A percentile compares a stretch with the other conserved stretches of the same genome.
phyloP scores from a whole-genome alignment of 2,888 invertebrate species.

The Cecidostiba fungosa region DNA sequence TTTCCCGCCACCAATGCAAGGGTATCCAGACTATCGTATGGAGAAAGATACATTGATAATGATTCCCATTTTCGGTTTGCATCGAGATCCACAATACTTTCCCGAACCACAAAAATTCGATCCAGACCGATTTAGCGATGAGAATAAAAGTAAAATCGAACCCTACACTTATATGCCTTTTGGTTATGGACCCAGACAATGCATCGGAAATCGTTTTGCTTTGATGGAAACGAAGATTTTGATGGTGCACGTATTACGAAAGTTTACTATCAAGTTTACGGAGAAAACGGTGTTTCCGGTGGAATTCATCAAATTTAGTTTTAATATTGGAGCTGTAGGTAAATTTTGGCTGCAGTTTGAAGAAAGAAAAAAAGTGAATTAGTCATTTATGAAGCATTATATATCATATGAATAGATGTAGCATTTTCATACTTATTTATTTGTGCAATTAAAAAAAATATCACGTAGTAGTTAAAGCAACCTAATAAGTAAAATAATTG shows the following conservation, averaged over 20 bases:
- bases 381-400: background rate
- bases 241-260: slow-evolving; percentile 65
- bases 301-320: slow-evolving; percentile 51
- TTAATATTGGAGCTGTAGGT: slow-evolving; percentile 45
- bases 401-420: no score
- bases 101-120: slow-evolving; percentile 77
- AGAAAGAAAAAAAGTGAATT: slow-evolving; percentile 47
- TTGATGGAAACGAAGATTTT: slow-evolving; percentile 67
- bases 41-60: slow-evolving; percentile 71
- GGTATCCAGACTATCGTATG: slow-evolving; percentile 69
- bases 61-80: slow-evolving; percentile 74
- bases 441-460: no score
- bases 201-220: slow-evolving; percentile 73
- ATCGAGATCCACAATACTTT: slow-evolving; percentile 74
- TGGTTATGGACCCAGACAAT: slow-evolving; percentile 76
- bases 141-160: slow-evolving; percentile 71
- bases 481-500: no score
- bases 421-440: no score
- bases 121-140: slow-evolving; percentile 77
- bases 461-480: no score
- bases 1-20: slow-evolving; percentile 71
- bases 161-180: slow-evolving; percentile 75
- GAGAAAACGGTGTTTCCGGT: slow-evolving; percentile 79
- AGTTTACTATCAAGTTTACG: slow-evolving; percentile 63
- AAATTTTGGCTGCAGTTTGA: slow-evolving; percentile 68